A percentile compares a stretch with the other conserved stretches of the same genome.
phyloP scores from a whole-genome alignment of 2,888 invertebrate genomes.

The Drosophila rubida region DNA sequence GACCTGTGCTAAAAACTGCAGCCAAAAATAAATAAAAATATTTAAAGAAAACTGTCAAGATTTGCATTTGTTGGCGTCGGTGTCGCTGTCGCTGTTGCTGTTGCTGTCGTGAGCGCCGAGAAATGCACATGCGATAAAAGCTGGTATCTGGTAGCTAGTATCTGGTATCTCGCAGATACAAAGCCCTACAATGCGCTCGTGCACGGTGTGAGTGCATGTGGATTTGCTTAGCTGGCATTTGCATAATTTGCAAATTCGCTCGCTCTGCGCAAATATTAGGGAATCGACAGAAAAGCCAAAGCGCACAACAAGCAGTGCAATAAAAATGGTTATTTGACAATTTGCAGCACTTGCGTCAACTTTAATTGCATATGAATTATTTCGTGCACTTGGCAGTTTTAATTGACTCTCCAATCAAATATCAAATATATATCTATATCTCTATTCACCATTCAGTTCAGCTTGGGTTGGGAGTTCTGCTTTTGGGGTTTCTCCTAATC shows the following conservation, averaged over 20 bases:
- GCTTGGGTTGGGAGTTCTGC: constrained; percentile 14
- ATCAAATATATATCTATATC: constrained; percentile 7
- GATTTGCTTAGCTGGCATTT: constrained; percentile 58
- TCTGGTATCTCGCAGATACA: constrained; percentile 58
- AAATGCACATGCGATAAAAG: constrained; percentile 73
- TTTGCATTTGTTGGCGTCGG: constrained; percentile 66
- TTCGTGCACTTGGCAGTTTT: constrained; percentile 46
- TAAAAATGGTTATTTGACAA: constrained; percentile 48
- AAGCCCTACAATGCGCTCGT: constrained; percentile 6
- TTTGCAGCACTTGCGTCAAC: constrained; percentile 49
- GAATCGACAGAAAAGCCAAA: constrained; percentile 30
- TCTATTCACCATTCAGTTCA: constrained; percentile 3
- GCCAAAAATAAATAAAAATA: constrained; percentile 73
- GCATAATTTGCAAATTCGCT: constrained; percentile 67
- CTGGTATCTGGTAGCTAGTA: constrained; percentile 43
- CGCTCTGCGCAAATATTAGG: constrained; percentile 38
- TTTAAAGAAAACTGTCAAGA: constrained; percentile 77
- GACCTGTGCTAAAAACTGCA: constrained; percentile 56
- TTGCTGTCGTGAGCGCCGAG: constrained; percentile 62
- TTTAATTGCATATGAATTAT: constrained; percentile 59
- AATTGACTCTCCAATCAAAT: constrained; percentile 59
- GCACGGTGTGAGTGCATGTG: background rate
- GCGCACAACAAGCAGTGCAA: constrained; percentile 27
- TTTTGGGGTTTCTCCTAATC: constrained; percentile 12
- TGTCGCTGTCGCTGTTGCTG: constrained; percentile 21